Percentiles rank a stretch among this genome's conserved stretches.
Evolutionary conservation across 1,140 invertebrate species (phyloP).

Genomic region (Samia ricini): DNA sequence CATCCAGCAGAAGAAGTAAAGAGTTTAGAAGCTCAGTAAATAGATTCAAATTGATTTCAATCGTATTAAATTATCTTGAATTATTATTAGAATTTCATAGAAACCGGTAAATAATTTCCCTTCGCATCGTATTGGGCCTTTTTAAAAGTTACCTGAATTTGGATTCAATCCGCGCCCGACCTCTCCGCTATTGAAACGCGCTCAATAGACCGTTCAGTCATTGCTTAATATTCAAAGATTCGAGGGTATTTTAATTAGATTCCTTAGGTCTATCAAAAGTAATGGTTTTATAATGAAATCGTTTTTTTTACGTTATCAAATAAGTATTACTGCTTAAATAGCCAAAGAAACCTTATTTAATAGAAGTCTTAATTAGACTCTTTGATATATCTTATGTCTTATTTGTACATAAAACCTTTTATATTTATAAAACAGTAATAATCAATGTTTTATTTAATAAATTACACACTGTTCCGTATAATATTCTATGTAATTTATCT

Average conservation of each 20-base stretch:
- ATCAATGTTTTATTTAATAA: too few species aligned
- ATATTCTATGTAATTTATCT: too few species aligned
- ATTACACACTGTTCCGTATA: background rate
- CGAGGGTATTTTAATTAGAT: background rate
- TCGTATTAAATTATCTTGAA: background rate
- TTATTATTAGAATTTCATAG: background rate
- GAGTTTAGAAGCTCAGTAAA: too few species aligned
- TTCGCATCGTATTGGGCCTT: background rate
- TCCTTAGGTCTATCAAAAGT: background rate
- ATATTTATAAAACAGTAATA: too few species aligned
- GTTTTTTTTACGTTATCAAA: background rate
- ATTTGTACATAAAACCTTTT: too few species aligned
- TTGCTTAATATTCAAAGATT: background rate
- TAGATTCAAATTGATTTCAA: background rate
- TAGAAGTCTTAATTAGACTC: background rate
- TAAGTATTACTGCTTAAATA: background rate
- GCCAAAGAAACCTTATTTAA: background rate
- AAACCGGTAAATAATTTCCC: background rate
- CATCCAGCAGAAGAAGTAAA: too few species aligned
- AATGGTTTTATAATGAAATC: background rate
- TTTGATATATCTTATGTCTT: too few species aligned
- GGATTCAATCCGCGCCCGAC: background rate
- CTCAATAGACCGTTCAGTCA: background rate
- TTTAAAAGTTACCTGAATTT: constrained; percentile 1
- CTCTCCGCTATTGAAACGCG: background rate